Evolutionary conservation across 1,140 invertebrate genomes (phyloP), one percentile per base, ranked within the genome.

Genomic region (Manduca sexta): DNA sequence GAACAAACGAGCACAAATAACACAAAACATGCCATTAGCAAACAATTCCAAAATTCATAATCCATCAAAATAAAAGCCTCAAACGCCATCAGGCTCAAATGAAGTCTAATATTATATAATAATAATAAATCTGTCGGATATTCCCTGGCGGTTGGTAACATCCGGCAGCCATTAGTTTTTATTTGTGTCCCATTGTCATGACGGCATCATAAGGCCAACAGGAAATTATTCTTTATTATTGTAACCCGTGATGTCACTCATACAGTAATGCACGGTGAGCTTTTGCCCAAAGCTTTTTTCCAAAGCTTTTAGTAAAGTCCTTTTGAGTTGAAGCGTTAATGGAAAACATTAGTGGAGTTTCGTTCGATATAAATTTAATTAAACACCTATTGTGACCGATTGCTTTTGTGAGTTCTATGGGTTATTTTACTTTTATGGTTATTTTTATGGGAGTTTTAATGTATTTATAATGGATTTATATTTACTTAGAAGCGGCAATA

Each of bases 181-280:
- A 74, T 77, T 76, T 77, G 65, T 55, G 64, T 52, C 39, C 53
- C 67, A 67, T 75, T 77, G 72, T 74, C 62, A 56, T 59, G 51
- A 45, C 48, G 56, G 55, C 55, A 45, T 45, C 51, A 59, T 59
- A 39, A 52, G 62, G 50, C 58, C 52, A 55, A 60, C 64, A 67
- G 67, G 68, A 77, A 77, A 75, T 77, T 80, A 77, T 80, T 73
- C 62, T 66, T 60, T 69, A 72, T 80, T 75, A 74, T 67, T 59
- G 62, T 63, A 66, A 66, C 52, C 54, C 62, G 70, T 73, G 67
- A 64, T 64, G 55, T 69, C 59, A 71, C 54, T 63, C 64, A 48
- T 52, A 56, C 52, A 44, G 52, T 64, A 66, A 64, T 69, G 59
- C 54, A 65, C 64, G 64, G 54, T 68, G 56, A 58, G 45, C 45